Evolutionary conservation across 2,113 vertebrate species (phyloP).

Genomic region (Alces alces): DNA sequence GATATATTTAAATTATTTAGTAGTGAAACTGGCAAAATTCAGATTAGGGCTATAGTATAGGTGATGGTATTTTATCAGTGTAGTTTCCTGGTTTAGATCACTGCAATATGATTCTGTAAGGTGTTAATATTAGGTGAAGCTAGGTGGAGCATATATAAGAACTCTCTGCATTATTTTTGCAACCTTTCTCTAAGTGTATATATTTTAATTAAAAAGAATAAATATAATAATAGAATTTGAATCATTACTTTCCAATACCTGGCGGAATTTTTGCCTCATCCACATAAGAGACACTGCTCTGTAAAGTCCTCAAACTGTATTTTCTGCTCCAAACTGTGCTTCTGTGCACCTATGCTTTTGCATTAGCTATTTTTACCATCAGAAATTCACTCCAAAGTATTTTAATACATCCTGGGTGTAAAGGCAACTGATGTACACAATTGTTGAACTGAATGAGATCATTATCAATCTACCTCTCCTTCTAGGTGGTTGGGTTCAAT

Average conservation of each 20-base stretch:
- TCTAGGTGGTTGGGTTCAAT: neutral
- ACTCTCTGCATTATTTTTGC: neutral
- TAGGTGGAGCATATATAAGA: neutral
- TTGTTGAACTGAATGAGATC: neutral
- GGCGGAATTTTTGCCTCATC: neutral
- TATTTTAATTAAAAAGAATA: neutral
- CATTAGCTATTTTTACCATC: neutral
- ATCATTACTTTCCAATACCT: neutral
- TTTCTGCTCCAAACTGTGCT: neutral
- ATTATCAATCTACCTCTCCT: neutral
- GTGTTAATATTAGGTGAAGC: neutral
- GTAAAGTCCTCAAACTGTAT: neutral
- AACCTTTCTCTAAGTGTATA: neutral
- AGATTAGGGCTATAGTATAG: neutral
- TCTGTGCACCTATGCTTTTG: fast-evolving
- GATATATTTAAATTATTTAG: neutral
- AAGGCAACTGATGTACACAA: fast-evolving
- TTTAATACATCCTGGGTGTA: too few species aligned
- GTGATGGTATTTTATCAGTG: neutral
- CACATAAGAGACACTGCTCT: neutral
- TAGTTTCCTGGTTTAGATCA: neutral
- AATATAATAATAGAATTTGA: neutral
- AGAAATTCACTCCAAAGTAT: neutral
- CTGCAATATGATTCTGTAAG: neutral
- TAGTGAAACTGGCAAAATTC: neutral